Evolutionary conservation across 1,140 invertebrate species (phyloP).

Genomic region (Aplysia californica): DNA sequence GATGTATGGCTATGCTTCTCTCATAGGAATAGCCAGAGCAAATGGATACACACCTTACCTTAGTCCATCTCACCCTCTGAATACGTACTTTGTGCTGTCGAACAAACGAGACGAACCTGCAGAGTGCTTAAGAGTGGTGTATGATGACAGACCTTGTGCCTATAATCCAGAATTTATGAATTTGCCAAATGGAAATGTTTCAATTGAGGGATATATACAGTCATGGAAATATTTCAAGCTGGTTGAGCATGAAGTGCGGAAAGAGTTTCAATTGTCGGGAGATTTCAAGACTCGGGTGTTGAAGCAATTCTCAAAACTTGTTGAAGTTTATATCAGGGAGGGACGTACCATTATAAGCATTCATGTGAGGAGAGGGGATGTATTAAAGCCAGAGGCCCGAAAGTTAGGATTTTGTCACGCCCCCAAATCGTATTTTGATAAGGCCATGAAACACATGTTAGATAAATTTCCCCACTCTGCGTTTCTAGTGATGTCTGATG

Average conservation of each 20-base stretch:
- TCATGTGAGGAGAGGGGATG: conserved; percentile 23
- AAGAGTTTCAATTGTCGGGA: background rate
- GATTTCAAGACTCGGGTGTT: background rate
- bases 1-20: conserved; percentile 19
- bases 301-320: background rate
- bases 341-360: conserved; percentile 6
- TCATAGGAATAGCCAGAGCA: conserved; percentile 19
- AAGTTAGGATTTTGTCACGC: conserved; percentile 17
- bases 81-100: background rate
- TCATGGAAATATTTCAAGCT: conserved; percentile 23
- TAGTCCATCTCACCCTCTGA: background rate
- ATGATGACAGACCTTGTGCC: conserved; percentile 6
- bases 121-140: conserved; percentile 1
- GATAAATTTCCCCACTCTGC: conserved; percentile 7
- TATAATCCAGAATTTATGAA: conserved; percentile 15
- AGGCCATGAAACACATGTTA: conserved; percentile 21
- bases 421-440: conserved; percentile 4
- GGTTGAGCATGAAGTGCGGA: conserved; percentile 3
- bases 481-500: conserved; percentile 21
- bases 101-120: background rate
- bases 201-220: conserved; percentile 23
- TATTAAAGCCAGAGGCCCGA: background rate
- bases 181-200: conserved; percentile 8
- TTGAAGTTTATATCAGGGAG: background rate
- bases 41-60: conserved; percentile 22